Conservation (phyloP, 2,797 vertebrate genomes). For the Peromyscus attwateri region DNA sequence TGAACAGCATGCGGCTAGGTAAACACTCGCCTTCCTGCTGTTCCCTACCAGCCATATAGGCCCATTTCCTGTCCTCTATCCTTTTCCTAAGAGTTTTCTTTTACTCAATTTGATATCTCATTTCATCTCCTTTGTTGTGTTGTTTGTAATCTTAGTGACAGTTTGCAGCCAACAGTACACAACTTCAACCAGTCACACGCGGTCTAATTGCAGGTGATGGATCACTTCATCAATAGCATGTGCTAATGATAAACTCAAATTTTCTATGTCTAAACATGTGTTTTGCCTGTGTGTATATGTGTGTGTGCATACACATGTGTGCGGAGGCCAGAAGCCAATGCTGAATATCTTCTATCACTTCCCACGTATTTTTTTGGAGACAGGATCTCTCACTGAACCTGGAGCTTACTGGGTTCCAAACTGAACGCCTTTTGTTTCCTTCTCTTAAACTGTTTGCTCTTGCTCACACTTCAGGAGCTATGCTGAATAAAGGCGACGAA, state of each 20-base stretch:
- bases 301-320: background rate
- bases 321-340: background rate
- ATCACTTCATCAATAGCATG: background rate
- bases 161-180: background rate
- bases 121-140: constrained; percentile 12
- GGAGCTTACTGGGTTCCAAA: background rate
- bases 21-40: background rate
- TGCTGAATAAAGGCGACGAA: no score
- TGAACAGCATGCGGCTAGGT: background rate
- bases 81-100: background rate
- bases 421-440: background rate
- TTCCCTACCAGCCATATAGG: background rate
- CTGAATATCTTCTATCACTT: background rate
- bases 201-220: background rate
- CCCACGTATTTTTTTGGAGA: background rate
- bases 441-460: background rate
- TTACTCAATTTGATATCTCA: background rate
- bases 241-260: background rate
- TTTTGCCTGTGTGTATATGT: background rate
- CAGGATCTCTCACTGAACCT: background rate
- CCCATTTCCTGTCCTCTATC: background rate
- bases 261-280: background rate
- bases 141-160: background rate
- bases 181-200: background rate
- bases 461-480: background rate